Base-by-base conservation (phyloP, 2,797 vertebrate genomes). In the Eospalax fontanierii region DNA sequence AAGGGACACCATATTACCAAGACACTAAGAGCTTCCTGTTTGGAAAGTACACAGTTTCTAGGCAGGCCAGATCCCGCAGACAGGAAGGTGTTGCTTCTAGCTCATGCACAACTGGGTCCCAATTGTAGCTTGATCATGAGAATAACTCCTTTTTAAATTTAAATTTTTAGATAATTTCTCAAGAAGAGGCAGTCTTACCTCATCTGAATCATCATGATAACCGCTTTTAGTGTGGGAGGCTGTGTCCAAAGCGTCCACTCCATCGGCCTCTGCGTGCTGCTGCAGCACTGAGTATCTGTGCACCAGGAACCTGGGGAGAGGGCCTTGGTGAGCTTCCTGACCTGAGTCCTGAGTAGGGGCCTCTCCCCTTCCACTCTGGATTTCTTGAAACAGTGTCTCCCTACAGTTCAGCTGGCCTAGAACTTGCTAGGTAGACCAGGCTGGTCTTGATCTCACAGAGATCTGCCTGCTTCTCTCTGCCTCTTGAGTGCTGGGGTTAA, bases 201-300 rank as follows among this genome's bases (percentile, higher is more conserved):
- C 99, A 76, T 99, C 99, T 0, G 99, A 99, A 98, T 99, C 99
- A 2, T 99, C 99, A 0, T 99, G 99, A 97, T 99, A 99, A 87
- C 98, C 99, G 4, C 98, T 98, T n/a, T 99, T 98, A 30, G 97
- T 71, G 57, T 98, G 98, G 46, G 98, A 93, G 80, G 81, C 74
- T 2, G 98, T 98, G 71, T 99, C 99, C 93, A 99, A 96, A 7
- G 99, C 97, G 0, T 99, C 99, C 2, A 98, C 97, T 0, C 98
- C 98, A 0, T 98, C 99, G 61, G 99, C 99, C 97, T 99, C 99
- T 0, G 98, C 99, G 0, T 99, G 99, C 97, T 99, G 99, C 97
- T 98, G 99, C 33, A 99, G 98, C 83, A 99, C 99, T 0, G 99
- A 99, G 96, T 99, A 99, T 6, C 99, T 99, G 97, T 99, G 99